Evolutionary conservation across 2,113 vertebrate genomes (phyloP).

Genomic region (Campylomormyrus numenius): DNA sequence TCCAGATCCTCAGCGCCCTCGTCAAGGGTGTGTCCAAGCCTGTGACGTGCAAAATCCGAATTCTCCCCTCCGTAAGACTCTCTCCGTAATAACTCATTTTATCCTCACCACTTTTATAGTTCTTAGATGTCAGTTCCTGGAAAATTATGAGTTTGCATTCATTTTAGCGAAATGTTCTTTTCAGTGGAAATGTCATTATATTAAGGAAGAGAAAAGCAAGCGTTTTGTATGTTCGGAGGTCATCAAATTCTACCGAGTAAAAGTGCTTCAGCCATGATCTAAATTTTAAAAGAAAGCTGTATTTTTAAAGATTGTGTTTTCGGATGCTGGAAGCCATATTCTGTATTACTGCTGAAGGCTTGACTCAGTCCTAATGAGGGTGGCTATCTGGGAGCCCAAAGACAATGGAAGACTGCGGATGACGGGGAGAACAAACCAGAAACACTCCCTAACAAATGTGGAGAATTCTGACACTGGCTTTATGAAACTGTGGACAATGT

Average conservation of each 20-base stretch:
- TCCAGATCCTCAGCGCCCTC: slow-evolving; percentile 79
- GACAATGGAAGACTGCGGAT: neutral
- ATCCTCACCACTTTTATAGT: neutral
- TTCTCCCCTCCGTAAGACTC: slow-evolving; percentile 78
- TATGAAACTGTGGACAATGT: neutral
- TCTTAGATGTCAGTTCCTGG: neutral
- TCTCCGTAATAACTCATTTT: neutral
- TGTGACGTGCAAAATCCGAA: slow-evolving; percentile 92
- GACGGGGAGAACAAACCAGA: neutral
- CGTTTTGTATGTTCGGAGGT: neutral
- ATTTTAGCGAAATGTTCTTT: neutral
- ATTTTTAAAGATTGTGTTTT: neutral
- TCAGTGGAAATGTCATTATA: neutral
- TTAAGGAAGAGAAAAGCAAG: neutral
- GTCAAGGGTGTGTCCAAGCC: slow-evolving; percentile 77
- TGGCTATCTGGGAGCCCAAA: neutral
- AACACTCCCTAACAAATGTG: neutral
- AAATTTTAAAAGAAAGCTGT: neutral
- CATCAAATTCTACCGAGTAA: neutral
- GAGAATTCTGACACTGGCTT: neutral
- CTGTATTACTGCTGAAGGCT: neutral
- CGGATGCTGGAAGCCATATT: neutral
- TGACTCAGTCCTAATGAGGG: neutral
- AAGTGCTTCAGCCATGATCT: neutral
- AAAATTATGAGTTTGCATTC: neutral